phyloP scores from a whole-genome alignment of 53 echinoderm and acorn worm genomes.

The Temnopleurus reevesii region DNA sequence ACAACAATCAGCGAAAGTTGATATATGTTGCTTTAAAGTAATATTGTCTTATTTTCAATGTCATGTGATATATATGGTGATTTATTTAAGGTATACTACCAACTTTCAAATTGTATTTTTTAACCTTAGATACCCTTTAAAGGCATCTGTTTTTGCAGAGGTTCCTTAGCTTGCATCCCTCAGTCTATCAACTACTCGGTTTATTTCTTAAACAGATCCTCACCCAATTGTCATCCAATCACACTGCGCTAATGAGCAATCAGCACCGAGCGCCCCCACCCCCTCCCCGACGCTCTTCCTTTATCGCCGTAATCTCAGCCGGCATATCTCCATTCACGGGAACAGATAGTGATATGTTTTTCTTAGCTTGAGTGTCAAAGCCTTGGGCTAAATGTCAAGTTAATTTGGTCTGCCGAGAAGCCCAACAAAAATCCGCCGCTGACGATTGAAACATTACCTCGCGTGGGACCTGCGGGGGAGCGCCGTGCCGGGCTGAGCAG shows the following conservation, averaged over 20 bases:
- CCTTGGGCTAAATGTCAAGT: constrained; percentile 43
- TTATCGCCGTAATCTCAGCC: not conserved
- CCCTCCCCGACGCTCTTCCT: not conserved
- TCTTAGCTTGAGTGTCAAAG: constrained; percentile 12
- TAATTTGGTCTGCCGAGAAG: constrained; percentile 32
- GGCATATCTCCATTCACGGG: not conserved
- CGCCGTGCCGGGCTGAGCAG: not conserved
- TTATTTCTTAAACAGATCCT: not conserved
- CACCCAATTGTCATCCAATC: not conserved
- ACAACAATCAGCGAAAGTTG: no score
- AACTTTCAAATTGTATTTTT: no score
- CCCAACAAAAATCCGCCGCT: not conserved
- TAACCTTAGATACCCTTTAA: no score
- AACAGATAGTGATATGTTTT: constrained; percentile 54
- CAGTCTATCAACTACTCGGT: not conserved
- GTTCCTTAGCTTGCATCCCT: no score
- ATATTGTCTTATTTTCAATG: no score
- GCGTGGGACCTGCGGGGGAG: not conserved
- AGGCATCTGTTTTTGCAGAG: no score
- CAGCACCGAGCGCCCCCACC: not conserved
- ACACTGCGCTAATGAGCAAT: not conserved
- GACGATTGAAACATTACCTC: constrained; percentile 47
- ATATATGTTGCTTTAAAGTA: no score
- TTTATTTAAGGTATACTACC: no score
- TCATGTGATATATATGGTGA: no score